phyloP scores from a whole-genome alignment of 2,888 invertebrate species.

The Coleophora flavipennella region DNA sequence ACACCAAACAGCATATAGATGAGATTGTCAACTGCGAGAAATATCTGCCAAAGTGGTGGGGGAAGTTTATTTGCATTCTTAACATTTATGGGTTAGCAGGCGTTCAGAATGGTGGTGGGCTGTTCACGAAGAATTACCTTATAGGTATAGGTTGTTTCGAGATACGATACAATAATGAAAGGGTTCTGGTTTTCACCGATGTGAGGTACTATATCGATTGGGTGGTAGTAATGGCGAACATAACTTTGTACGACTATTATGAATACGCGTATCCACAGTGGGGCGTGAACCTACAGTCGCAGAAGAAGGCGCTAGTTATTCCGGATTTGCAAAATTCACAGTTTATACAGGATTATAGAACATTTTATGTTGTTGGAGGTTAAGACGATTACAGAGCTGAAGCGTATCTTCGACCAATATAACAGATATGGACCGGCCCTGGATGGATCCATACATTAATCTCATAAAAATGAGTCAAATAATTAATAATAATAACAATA shows the following conservation, averaged over 20 bases:
- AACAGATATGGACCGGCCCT: no score
- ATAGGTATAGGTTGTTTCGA: conserved; percentile 41
- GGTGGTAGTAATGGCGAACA: conserved; percentile 19
- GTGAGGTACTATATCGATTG: conserved; percentile 31
- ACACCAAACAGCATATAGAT: not conserved
- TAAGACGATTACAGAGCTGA: no score
- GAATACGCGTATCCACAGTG: conserved; percentile 47
- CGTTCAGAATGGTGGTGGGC: conserved; percentile 33
- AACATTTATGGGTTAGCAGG: conserved; percentile 21
- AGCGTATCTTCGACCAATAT: no score
- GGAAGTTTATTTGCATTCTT: conserved; percentile 24
- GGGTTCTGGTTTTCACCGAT: conserved; percentile 41
- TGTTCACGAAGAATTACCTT: conserved; percentile 16
- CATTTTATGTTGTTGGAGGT: no score
- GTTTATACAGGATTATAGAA: no score
- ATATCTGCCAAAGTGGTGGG: conserved; percentile 27
- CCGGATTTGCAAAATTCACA: no score
- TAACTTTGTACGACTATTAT: conserved; percentile 31
- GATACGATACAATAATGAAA: conserved; percentile 40
- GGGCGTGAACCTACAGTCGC: conserved; percentile 8
- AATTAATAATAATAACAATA: no score
- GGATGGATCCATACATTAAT: no score
- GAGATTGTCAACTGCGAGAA: conserved; percentile 21
- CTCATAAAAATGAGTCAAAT: no score
- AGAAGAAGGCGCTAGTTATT: no score